Conservation (phyloP, 1,140 invertebrate species). For the Monomorium pharaonis region DNA sequence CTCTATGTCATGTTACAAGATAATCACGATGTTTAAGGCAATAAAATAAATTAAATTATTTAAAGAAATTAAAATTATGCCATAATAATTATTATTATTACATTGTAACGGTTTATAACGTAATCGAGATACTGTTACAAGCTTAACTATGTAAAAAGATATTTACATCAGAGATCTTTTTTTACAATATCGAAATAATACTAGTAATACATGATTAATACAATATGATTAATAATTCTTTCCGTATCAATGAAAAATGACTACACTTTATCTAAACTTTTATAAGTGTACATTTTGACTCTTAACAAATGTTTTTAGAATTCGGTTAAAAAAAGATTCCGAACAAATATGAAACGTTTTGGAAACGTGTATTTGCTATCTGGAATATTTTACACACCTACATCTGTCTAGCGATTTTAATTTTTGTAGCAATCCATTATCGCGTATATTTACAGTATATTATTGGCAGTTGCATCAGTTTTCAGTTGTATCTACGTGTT, state of each 20-base stretch:
- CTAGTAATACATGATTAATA: background rate
- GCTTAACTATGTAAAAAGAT: background rate
- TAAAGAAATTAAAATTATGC: background rate
- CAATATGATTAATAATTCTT: background rate
- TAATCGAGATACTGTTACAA: background rate
- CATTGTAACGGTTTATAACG: background rate
- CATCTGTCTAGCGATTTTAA: background rate
- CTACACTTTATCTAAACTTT: background rate
- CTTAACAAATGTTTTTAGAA: too few species aligned
- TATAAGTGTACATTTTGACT: too few species aligned
- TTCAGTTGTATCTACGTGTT: background rate
- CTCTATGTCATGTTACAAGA: background rate
- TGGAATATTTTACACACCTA: background rate
- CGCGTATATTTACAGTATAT: too few species aligned
- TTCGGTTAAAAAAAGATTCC: too few species aligned
- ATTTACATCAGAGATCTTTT: background rate
- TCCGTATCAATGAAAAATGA: background rate
- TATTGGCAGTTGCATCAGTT: background rate
- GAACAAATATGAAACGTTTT: too few species aligned
- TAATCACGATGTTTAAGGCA: background rate
- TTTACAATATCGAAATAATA: background rate
- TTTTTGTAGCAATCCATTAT: background rate
- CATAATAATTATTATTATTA: background rate
- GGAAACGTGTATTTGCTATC: too few species aligned
- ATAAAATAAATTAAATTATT: background rate